phyloP scores from a whole-genome alignment of 2,797 vertebrate species.

The Acestrorhynchus altus region DNA sequence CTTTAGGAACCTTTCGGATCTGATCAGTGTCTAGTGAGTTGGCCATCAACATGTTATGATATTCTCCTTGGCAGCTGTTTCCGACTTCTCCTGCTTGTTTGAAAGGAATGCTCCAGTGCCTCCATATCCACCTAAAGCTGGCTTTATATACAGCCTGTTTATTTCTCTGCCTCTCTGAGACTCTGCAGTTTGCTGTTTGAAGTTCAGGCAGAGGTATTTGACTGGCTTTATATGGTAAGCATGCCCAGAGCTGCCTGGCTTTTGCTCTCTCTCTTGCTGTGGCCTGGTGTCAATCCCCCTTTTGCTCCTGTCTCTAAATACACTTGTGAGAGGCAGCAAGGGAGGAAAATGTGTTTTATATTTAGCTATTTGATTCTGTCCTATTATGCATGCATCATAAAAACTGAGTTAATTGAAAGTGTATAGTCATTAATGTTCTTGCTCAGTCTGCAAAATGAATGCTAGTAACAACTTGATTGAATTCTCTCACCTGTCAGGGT shows the following conservation, averaged over 20 bases:
- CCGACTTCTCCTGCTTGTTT: conserved; percentile 13
- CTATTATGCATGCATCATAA: background rate
- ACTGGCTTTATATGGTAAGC: conserved; percentile 45
- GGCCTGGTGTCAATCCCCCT: conserved; percentile 22
- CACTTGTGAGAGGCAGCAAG: background rate
- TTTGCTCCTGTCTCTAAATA: conserved; percentile 15
- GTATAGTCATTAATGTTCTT: background rate
- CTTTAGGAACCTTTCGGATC: background rate
- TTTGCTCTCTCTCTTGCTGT: conserved; percentile 38
- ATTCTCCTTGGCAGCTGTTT: conserved; percentile 5
- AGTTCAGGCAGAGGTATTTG: conserved; percentile 37
- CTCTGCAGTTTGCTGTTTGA: conserved; percentile 36
- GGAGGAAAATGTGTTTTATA: background rate
- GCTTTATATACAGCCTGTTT: conserved; percentile 33
- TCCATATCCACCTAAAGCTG: conserved; percentile 30
- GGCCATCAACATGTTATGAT: background rate
- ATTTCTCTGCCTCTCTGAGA: conserved; percentile 33
- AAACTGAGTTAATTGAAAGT: background rate
- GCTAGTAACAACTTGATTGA: background rate
- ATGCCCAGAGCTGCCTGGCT: conserved; percentile 39
- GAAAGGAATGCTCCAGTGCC: background rate
- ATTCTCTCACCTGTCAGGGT: background rate
- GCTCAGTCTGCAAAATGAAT: background rate
- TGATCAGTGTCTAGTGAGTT: conserved; percentile 9
- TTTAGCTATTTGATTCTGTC: background rate